phyloP scores from a whole-genome alignment of 1,140 invertebrate species.

The Ceratina australensis region DNA sequence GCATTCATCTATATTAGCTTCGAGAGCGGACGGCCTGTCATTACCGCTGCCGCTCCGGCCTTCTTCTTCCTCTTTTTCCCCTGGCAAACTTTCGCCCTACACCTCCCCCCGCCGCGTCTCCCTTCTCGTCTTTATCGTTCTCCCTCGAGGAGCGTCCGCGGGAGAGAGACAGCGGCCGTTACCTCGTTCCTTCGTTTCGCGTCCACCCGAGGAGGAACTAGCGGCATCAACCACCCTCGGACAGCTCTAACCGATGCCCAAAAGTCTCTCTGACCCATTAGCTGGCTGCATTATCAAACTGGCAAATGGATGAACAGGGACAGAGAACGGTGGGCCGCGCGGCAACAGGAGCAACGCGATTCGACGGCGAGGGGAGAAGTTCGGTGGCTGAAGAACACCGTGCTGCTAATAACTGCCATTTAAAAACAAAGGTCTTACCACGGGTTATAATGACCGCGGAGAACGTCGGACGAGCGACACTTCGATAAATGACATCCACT shows the following conservation, averaged over 20 bases:
- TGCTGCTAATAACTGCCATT: conserved; percentile 74
- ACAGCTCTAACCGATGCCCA: conserved; percentile 54
- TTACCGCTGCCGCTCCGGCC: conserved; percentile 78
- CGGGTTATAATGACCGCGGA: conserved; percentile 25
- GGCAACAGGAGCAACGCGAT: conserved; percentile 3
- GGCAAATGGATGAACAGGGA: conserved; percentile 42
- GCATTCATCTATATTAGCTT: conserved; percentile 81
- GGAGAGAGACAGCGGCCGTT: background rate
- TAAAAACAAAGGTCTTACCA: conserved; percentile 72
- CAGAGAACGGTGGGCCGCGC: background rate
- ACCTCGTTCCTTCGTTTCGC: conserved; percentile 19
- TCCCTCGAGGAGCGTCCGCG: background rate
- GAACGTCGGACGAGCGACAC: too few relatives aligned
- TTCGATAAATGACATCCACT: too few relatives aligned
- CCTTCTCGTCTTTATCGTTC: background rate
- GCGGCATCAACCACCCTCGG: conserved; percentile 49
- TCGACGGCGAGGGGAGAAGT: conserved; percentile 41
- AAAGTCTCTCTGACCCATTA: conserved; percentile 67
- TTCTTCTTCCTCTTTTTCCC: conserved; percentile 57
- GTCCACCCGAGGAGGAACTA: conserved; percentile 47
- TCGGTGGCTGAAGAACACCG: conserved; percentile 54
- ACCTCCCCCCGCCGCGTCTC: conserved; percentile 3
- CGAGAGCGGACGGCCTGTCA: conserved; percentile 80
- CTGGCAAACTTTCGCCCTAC: conserved; percentile 37
- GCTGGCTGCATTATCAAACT: conserved; percentile 69